A percentile compares a stretch with the other conserved stretches of the same genome.
Evolutionary conservation across 2,888 invertebrate species (phyloP).

Genomic region (Gandaritis pyraliata): DNA sequence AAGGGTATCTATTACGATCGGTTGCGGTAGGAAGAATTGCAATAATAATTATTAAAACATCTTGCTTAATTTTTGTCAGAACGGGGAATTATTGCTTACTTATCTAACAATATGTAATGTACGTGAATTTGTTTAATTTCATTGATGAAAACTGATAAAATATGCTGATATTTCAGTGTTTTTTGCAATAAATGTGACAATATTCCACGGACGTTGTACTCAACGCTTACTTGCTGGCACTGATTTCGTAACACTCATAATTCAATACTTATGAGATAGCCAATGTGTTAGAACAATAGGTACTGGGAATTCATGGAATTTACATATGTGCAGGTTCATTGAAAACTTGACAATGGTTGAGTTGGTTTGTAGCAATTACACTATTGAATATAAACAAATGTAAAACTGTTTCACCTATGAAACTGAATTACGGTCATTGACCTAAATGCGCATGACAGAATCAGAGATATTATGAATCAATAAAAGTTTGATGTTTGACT

Average conservation of each 20-base stretch:
- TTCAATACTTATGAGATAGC: slow-evolving; percentile 7
- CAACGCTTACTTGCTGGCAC: slow-evolving; percentile 3
- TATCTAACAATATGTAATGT: too few species aligned
- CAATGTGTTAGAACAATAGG: slow-evolving; percentile 19
- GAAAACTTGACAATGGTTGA: neutral
- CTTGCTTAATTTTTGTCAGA: too few species aligned
- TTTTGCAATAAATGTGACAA: slow-evolving; percentile 10
- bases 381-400: too few species aligned
- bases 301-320: slow-evolving; percentile 14
- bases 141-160: neutral
- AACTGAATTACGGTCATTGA: too few species aligned
- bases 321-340: slow-evolving; percentile 22
- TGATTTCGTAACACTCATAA: slow-evolving; percentile 21
- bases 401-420: too few species aligned
- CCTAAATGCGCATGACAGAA: too few species aligned
- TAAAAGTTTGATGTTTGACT: too few species aligned
- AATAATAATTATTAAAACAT: neutral
- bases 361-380: too few species aligned
- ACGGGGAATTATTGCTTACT: too few species aligned
- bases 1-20: neutral
- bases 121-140: too few species aligned
- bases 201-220: slow-evolving; percentile 20
- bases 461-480: too few species aligned
- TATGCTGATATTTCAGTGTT: neutral
- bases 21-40: neutral